Conservation (phyloP, 2,888 invertebrate species). For the Dromius quadrimaculatus region DNA sequence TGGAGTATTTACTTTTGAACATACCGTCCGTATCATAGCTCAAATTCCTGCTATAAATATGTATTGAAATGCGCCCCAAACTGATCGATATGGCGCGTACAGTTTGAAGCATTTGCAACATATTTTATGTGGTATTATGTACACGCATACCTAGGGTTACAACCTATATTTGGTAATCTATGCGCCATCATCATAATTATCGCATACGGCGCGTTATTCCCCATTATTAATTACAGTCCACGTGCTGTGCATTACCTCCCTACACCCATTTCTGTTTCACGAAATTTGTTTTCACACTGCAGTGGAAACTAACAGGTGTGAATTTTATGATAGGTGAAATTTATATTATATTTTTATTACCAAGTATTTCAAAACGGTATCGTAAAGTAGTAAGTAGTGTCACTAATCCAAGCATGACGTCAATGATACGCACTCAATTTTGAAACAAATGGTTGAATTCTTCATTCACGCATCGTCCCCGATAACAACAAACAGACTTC, state of each 20-base stretch:
- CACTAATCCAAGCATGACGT: no score
- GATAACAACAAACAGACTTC: slow-evolving; percentile 12
- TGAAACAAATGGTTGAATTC: slow-evolving; percentile 1
- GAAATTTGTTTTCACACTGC: slow-evolving; percentile 35
- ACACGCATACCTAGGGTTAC: slow-evolving; percentile 6
- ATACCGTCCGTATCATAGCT: no score
- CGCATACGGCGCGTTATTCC: slow-evolving; percentile 25
- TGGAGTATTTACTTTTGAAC: no score
- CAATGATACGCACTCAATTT: slow-evolving; percentile 3
- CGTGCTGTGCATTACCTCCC: not conserved
- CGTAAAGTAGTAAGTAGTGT: no score
- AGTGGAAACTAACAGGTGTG: slow-evolving; percentile 48
- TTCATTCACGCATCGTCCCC: not conserved
- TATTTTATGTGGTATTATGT: slow-evolving; percentile 17
- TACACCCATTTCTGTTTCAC: slow-evolving; percentile 2
- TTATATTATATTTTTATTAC: slow-evolving; percentile 26
- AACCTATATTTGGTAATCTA: slow-evolving; percentile 18
- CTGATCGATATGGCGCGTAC: not conserved
- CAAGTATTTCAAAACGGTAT: not conserved
- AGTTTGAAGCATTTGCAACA: slow-evolving; percentile 15
- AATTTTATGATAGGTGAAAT: slow-evolving; percentile 36
- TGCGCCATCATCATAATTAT: slow-evolving; percentile 35
- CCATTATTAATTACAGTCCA: slow-evolving; percentile 35
- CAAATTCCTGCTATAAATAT: no score
- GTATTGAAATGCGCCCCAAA: no score